Conservation (phyloP, 2,113 vertebrate genomes). For the Archocentrus centrarchus region DNA sequence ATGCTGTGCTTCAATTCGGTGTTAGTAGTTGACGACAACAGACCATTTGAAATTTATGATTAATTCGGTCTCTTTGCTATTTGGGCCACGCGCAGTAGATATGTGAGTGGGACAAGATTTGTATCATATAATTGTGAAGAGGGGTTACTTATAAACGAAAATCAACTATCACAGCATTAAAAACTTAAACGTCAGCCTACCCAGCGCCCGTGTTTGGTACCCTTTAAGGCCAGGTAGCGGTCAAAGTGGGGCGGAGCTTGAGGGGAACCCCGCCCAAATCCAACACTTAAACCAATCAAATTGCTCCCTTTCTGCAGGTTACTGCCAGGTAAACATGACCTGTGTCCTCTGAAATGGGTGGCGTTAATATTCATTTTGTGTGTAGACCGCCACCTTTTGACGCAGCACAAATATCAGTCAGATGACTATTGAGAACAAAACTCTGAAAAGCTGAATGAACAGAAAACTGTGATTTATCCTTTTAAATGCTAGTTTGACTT, state of each 20-base stretch:
- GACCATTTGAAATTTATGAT: neutral
- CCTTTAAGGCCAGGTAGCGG: neutral
- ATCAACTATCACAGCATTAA: neutral
- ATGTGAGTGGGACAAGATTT: neutral
- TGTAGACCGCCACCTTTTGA: slow-evolving; percentile 19
- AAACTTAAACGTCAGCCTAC: neutral
- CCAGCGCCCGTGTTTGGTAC: neutral
- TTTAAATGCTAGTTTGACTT: neutral
- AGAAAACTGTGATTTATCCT: neutral
- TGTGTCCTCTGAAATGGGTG: neutral
- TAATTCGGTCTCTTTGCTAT: neutral
- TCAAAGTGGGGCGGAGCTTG: neutral
- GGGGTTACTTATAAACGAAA: neutral
- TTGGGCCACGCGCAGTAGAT: neutral
- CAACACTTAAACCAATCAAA: neutral
- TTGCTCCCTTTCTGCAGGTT: neutral
- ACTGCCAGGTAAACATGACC: neutral
- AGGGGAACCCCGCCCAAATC: fast-evolving
- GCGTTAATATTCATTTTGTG: neutral
- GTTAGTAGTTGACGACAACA: neutral
- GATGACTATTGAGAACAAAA: neutral
- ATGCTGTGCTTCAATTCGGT: neutral
- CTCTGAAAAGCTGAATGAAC: neutral
- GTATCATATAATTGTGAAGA: neutral
- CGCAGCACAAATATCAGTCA: neutral